Percentiles rank a stretch among this genome's conserved stretches.
These are phyloP conservation scores for Corydoras maculifer DNA, from an alignment of 2,113 vertebrate genomes.

Conservation along the genomic window DNA sequence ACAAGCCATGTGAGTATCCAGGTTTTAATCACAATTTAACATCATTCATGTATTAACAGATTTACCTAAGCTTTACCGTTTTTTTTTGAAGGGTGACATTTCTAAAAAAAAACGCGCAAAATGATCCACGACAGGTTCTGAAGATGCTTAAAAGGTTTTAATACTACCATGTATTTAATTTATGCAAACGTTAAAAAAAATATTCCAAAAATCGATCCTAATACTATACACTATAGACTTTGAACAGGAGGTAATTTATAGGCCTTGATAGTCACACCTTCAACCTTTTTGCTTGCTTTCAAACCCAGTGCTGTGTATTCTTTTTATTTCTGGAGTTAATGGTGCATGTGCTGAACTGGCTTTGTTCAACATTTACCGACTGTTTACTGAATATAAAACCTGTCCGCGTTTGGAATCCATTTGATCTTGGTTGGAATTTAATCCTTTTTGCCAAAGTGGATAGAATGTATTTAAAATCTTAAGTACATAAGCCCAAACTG, in stretches of 20 bases:
- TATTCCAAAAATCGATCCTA: neutral
- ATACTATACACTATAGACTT: too few relatives aligned
- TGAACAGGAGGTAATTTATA: neutral
- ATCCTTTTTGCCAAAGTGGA: too few relatives aligned
- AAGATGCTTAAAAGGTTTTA: too few relatives aligned
- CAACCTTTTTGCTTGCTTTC: neutral
- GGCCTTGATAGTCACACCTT: neutral
- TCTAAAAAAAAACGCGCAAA: slow-evolving; percentile 1
- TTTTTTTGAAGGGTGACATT: neutral
- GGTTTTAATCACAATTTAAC: neutral
- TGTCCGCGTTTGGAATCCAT: too few relatives aligned
- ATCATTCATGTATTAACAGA: neutral
- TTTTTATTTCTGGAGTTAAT: slow-evolving; percentile 9
- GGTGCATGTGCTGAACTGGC: slow-evolving; percentile 41
- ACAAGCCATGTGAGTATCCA: slow-evolving; percentile 5
- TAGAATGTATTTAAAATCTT: too few relatives aligned
- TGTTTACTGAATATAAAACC: too few relatives aligned
- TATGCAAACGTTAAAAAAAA: neutral
- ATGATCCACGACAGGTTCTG: too few relatives aligned
- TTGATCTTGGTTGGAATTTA: too few relatives aligned
- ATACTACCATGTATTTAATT: too few relatives aligned
- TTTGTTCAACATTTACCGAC: slow-evolving; percentile 20
- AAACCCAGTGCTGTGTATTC: neutral
- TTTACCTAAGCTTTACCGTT: neutral
- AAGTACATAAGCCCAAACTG: neutral